Evolutionary conservation across 2,797 vertebrate species (phyloP).

Genomic region (Melopsittacus undulatus): DNA sequence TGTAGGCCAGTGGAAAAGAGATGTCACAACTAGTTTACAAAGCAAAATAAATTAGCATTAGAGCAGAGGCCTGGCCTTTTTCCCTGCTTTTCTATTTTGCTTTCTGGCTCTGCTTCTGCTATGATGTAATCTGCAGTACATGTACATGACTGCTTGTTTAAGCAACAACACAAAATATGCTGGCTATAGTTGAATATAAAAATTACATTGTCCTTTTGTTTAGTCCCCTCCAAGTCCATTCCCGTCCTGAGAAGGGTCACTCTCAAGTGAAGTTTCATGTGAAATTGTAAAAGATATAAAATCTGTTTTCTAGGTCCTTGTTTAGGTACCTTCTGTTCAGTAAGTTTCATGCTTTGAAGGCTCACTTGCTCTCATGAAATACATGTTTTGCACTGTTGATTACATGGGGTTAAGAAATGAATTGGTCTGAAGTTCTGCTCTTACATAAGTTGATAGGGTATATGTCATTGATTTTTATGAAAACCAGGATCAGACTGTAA

Average conservation of each 20-base stretch:
- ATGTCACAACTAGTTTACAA: constrained; percentile 82
- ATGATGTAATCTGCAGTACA: background rate
- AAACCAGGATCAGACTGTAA: background rate
- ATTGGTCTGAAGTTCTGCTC: background rate
- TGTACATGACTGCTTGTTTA: background rate
- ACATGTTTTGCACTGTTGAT: background rate
- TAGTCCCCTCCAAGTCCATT: background rate
- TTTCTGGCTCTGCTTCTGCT: constrained; percentile 4
- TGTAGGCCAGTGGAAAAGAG: constrained; percentile 78
- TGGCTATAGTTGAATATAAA: background rate
- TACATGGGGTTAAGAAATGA: background rate
- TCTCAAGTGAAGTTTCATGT: background rate
- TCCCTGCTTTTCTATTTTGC: background rate
- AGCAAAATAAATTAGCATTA: constrained; percentile 83
- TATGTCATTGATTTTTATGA: background rate
- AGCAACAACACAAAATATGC: background rate
- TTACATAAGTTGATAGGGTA: background rate
- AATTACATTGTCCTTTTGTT: background rate
- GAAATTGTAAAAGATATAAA: background rate
- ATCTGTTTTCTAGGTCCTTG: background rate
- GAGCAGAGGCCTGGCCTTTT: constrained; percentile 67
- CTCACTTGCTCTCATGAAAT: background rate
- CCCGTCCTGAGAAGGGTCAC: background rate
- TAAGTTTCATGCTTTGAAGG: background rate
- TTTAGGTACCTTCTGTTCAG: background rate